Base-by-base conservation (phyloP, 2,888 invertebrate species). In the Phyllotreta cruciferae region DNA sequence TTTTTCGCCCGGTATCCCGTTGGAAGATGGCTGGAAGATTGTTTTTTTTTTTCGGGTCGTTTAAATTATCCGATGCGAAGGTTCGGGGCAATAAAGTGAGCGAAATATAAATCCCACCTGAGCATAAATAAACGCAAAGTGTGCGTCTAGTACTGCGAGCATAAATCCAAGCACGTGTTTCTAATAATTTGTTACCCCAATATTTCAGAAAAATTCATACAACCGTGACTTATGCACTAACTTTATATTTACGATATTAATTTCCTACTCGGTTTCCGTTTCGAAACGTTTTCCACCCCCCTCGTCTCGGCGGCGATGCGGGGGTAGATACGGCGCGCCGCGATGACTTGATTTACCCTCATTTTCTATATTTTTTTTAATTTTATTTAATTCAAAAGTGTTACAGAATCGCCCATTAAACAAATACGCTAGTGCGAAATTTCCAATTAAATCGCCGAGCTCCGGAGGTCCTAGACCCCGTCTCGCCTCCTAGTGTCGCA, bases 161-260 rank as follows among this genome's bases (percentile, higher is more conserved):
- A 78, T 79, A 79, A 80, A 79, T 79, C 77, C 75, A 73, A 73
- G 77, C 79, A 78, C 79, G 79, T 80, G 79, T 77, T 77, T 76
- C 70, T 73, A 77, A 77, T 80, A 80, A 80, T 80, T 81, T 81
- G 80, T 79, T 74, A 65, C 77, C 73, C 75, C 79, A 79, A 80
- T 81, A 80, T 78, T 78, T 80, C 79, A 80, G 77, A 78, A 80
- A 81, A 81, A 80, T 79, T 78, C 77, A 74, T 74, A 74, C 74
- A 75, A 70, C 71, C 75, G 71, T 81, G 80, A 81, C 75, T 81
- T 80, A 81, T 79, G 78, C 73, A 74, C 71, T 74, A 80, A 81
- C 79, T 81, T 81, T 80, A 80, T 80, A 80, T 81, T 81, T 81
- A 80, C 79, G 80, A 78, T 79, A 79, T 80, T 80, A 80, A 80